Conservation (phyloP, 2,797 vertebrate species). For the Philypnodon macrostomus region DNA sequence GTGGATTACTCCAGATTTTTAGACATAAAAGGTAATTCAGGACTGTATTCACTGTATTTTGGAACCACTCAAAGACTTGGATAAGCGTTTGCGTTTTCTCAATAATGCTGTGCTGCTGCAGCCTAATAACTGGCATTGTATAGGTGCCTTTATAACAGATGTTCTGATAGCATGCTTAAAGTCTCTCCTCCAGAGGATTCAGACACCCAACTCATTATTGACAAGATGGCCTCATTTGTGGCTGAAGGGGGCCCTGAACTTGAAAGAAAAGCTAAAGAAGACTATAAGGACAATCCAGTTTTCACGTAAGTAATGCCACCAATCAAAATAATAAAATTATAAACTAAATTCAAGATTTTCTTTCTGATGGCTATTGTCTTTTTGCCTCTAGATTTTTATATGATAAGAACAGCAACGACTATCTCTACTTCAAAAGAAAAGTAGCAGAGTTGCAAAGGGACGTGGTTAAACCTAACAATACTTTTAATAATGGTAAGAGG, state of each 20-base stretch:
- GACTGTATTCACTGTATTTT: slow-evolving; percentile 37
- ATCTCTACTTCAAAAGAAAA: slow-evolving; percentile 95
- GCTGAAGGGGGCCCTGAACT: slow-evolving; percentile 91
- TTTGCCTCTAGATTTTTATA: slow-evolving; percentile 86
- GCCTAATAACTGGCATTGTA: slow-evolving; percentile 79
- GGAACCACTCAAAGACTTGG: slow-evolving; percentile 39
- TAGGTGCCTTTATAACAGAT: slow-evolving; percentile 82
- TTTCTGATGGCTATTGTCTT: slow-evolving; percentile 5
- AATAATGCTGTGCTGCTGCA: slow-evolving; percentile 59
- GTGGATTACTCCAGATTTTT: slow-evolving; percentile 86
- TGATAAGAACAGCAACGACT: slow-evolving; percentile 89
- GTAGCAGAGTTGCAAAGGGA: slow-evolving; percentile 85
- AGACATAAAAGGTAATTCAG: slow-evolving; percentile 91
- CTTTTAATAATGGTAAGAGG: slow-evolving; percentile 57
- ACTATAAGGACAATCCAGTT: slow-evolving; percentile 91
- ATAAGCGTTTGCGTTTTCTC: slow-evolving; percentile 50
- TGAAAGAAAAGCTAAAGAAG: slow-evolving; percentile 91
- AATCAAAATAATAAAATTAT: too few species aligned
- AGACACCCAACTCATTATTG: slow-evolving; percentile 88
- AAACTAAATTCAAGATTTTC: not conserved
- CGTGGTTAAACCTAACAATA: slow-evolving; percentile 65
- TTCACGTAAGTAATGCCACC: slow-evolving; percentile 82
- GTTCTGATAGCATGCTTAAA: slow-evolving; percentile 99
- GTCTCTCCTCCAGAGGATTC: slow-evolving; percentile 98
- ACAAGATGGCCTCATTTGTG: slow-evolving; percentile 96